Evolutionary conservation across 2,797 vertebrate species (phyloP).

Genomic region (Hafferia zeledoni): DNA sequence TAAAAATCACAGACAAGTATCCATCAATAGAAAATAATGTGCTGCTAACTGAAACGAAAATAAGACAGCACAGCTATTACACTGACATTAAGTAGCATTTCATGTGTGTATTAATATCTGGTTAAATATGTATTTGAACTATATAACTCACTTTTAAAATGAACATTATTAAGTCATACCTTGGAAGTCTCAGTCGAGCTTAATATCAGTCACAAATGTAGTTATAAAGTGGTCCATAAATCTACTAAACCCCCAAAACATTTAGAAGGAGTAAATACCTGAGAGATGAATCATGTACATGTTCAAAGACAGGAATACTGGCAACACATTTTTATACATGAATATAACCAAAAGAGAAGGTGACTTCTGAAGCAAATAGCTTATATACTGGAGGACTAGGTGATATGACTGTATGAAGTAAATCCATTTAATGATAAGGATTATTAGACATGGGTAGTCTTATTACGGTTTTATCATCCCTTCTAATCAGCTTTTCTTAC

Average conservation of each 20-base stretch:
- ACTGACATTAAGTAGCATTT: not conserved
- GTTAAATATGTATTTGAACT: not conserved
- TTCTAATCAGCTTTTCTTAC: not conserved
- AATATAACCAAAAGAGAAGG: not conserved
- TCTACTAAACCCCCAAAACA: not conserved
- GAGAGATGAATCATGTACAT: not conserved
- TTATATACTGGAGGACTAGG: not conserved
- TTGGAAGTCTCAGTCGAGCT: not conserved
- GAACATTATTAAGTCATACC: not conserved
- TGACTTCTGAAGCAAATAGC: not conserved
- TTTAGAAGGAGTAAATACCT: not conserved
- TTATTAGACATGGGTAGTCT: not conserved
- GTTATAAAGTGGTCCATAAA: not conserved
- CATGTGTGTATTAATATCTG: not conserved
- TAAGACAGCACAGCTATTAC: too few relatives aligned
- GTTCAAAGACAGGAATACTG: not conserved
- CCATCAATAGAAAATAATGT: not conserved
- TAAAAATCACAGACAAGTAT: conserved; percentile 1
- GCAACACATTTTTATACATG: not conserved
- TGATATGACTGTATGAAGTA: not conserved
- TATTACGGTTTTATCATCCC: not conserved
- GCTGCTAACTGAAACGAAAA: not conserved
- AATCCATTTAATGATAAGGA: not conserved
- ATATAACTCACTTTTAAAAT: not conserved
- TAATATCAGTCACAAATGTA: not conserved